Evolutionary conservation across 2,888 invertebrate species (phyloP), one percentile per base, ranked within the genome.

Genomic region (Achlya flavicornis): DNA sequence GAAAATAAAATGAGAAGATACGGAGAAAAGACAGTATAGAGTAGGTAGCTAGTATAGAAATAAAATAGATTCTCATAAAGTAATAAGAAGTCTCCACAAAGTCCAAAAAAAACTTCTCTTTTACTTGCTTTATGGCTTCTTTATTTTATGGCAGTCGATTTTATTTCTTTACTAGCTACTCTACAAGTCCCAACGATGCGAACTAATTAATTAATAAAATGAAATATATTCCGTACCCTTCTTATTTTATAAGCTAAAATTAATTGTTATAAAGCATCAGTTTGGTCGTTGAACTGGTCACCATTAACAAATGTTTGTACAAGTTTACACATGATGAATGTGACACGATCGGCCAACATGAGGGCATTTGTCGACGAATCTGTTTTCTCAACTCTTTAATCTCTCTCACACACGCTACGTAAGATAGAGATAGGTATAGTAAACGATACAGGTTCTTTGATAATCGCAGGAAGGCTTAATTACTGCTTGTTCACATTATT

Each of bases 381-480:
- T 62, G 41, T 60, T 19, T 60, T 53, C 33, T 35, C 33, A 32
- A 4, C 7, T 41, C 16, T 19, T 19, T 35, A 19, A 7, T 41
- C 60, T 26, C 60, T 41, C 26, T 41, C 60, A 60, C 60, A 41
- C 60, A 11, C 60, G 35, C 38, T 12, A 26, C 11, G 41, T 7
- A 0, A 3, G 35, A 12, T 12, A 19, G 60, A 60, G 60, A 38
- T 11, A 10, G 53, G 11, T n/a, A 53, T 8, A 19, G 46, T 53
- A 53, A 38, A 60, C 7, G 41, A 60, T 16, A 41, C 41, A 60
- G 61, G 61, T 61, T 60, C 60, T 43, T 16, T 32, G 53, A 60
- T 63, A 63, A 63, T 63, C 61, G 61, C 63, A 63, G 63, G 63
- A 63, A 61, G 63, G 57, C 57, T 61, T 63, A 61, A 63, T 63